These are phyloP conservation scores for Chloromyia formosa DNA, from an alignment of 2,888 invertebrate species.

Conservation along the genomic window DNA sequence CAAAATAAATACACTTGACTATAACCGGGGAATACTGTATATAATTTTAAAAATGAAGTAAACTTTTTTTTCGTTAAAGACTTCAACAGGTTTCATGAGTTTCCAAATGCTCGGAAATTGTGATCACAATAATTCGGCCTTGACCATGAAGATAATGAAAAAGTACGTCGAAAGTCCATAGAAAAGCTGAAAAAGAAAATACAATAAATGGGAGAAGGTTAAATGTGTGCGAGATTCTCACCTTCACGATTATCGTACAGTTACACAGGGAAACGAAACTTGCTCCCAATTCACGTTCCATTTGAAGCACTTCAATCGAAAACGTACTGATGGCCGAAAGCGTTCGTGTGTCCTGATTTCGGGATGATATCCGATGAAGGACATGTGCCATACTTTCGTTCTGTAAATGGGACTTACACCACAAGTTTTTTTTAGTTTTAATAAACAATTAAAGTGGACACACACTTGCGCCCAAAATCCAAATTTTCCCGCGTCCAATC, in stretches of 20 bases:
- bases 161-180: slow-evolving; percentile 23
- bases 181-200: slow-evolving; percentile 2
- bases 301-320: not conserved
- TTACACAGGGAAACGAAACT: not conserved
- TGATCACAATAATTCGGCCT: not conserved
- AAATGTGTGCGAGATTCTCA: not conserved
- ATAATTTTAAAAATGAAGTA: no score
- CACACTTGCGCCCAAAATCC: no score
- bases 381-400: not conserved
- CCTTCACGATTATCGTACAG: not conserved
- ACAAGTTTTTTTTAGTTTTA: not conserved
- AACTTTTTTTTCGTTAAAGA: no score
- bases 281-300: not conserved
- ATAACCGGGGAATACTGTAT: no score
- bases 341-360: not conserved
- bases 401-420: not conserved
- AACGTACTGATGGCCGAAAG: not conserved
- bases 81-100: no score
- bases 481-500: no score
- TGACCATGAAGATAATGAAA: slow-evolving; percentile 14
- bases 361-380: not conserved
- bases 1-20: no score
- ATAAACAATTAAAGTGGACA: no score
- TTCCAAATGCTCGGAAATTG: no score
- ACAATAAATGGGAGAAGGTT: not conserved